A percentile compares a stretch with the other conserved stretches of the same genome.
Conservation (phyloP, 2,113 vertebrate species). For the Myxocyprinus asiaticus region DNA sequence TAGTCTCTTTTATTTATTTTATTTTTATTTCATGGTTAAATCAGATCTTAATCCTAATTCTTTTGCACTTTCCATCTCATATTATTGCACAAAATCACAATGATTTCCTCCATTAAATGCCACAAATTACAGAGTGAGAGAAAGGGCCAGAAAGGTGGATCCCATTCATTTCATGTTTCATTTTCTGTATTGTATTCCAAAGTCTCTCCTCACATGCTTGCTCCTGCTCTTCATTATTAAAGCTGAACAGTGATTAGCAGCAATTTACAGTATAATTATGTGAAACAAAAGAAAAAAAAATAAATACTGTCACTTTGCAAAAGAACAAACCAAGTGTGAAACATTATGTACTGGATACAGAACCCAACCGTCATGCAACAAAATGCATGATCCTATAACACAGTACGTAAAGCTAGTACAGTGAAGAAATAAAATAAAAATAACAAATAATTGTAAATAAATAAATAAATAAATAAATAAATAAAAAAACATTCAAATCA, state of each 20-base stretch:
- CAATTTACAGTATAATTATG: conserved; percentile 58
- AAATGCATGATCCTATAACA: too few species aligned
- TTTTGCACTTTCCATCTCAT: conserved; percentile 32
- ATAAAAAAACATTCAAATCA: too few species aligned
- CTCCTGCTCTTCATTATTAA: conserved; percentile 44
- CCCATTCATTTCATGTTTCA: conserved; percentile 55
- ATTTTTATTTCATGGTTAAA: conserved; percentile 6
- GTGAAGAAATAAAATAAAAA: too few species aligned
- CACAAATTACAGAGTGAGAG: conserved; percentile 52
- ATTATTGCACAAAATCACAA: conserved; percentile 49
- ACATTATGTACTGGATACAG: not conserved
- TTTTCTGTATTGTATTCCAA: conserved; percentile 57
- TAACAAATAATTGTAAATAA: too few species aligned
- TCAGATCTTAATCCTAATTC: conserved; percentile 27
- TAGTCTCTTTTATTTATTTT: not conserved
- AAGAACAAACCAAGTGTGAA: conserved; percentile 24
- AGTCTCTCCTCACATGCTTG: conserved; percentile 33
- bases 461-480: too few species aligned
- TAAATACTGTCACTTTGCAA: conserved; percentile 3
- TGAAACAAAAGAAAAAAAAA: conserved; percentile 50
- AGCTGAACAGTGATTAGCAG: conserved; percentile 56
- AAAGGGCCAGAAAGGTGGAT: conserved; percentile 47
- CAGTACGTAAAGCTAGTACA: too few species aligned
- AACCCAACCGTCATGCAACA: too few species aligned
- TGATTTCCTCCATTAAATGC: conserved; percentile 46